Base-by-base conservation (phyloP, 2,888 invertebrate species). In the Pemphredon lugubris region DNA sequence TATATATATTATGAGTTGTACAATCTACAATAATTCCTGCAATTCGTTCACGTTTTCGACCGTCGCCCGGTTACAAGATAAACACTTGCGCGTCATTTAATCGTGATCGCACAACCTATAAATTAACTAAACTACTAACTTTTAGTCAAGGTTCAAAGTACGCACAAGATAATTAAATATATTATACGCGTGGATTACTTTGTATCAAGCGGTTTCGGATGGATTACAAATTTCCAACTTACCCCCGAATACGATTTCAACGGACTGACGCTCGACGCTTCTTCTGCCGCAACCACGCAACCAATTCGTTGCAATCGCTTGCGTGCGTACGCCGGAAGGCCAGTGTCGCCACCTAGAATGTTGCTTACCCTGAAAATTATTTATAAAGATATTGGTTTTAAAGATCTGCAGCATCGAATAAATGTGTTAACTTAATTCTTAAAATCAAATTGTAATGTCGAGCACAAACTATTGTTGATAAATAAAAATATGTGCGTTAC, bases 171-270 rank as follows among this genome's bases (percentile, higher is more conserved):
- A 34, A 50, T 11, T 37, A 2, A 30, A 13, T 20, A 26, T 7
- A 26, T 40, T 58, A 34, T 53, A 37, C 0, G 4, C n/a, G 6
- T 6, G 39, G 68, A 64, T 61, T 40, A 48, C 32, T 50, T 48
- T 37, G 23, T 21, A 50, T 47, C 9, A 32, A 11, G 18, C 30
- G 45, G 54, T 32, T 50, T 50, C 18, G 54, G 9, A 7, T 37
- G 60, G 74, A 75, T 74, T 69, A 73, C 21, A 42, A 47, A 44
- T 5, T 4, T 1, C n/a, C 6, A 5, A 37, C 74, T 75, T 58
- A 75, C 74, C 74, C 63, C 40, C 23, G n/a, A 45, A 54, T 7
- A 14, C 14, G 47, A 23, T 34, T 34, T 32, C 45, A 34, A 60
- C 64, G 21, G 60, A 63, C 59, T 64, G 57, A 74, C 45, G 55